Evolutionary conservation across 2,888 invertebrate species (phyloP).

Genomic region (Sycophila texana): DNA sequence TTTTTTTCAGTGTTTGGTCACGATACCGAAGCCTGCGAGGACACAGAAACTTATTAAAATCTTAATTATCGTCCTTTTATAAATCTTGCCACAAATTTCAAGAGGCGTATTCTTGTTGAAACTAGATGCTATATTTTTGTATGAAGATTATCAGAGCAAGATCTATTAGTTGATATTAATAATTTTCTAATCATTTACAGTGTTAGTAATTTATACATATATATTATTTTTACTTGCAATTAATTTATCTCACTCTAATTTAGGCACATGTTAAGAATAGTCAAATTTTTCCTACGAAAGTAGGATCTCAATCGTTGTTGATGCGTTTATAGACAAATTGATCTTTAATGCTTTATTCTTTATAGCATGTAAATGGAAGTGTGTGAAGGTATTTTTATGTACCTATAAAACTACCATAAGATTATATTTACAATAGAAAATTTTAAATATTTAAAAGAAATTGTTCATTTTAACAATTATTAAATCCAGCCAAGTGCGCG

Average conservation of each 20-base stretch:
- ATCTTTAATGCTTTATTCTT: not conserved
- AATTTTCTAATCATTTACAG: constrained; percentile 39
- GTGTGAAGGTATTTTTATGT: not conserved
- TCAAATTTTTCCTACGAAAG: constrained; percentile 25
- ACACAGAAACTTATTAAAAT: constrained; percentile 87
- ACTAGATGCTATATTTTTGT: constrained; percentile 55
- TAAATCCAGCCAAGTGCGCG: too few species aligned
- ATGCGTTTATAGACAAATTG: constrained; percentile 28
- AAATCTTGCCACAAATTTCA: constrained; percentile 50
- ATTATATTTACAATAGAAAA: not conserved
- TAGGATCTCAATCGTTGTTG: constrained; percentile 60
- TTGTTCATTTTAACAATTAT: too few species aligned
- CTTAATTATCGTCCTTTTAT: constrained; percentile 19
- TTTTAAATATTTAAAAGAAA: not conserved
- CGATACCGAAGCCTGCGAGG: constrained; percentile 89
- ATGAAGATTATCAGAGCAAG: constrained; percentile 32
- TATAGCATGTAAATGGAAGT: constrained; percentile 3
- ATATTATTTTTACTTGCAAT: constrained; percentile 31
- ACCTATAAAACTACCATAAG: not conserved
- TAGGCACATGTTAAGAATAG: constrained; percentile 27
- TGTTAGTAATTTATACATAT: constrained; percentile 48
- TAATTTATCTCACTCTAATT: constrained; percentile 45
- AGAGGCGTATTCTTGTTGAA: constrained; percentile 46
- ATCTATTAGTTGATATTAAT: constrained; percentile 28
- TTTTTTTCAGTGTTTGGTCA: constrained; percentile 90